Evolutionary conservation across 2,113 vertebrate genomes (phyloP).

Genomic region (Ciconia boyciana): DNA sequence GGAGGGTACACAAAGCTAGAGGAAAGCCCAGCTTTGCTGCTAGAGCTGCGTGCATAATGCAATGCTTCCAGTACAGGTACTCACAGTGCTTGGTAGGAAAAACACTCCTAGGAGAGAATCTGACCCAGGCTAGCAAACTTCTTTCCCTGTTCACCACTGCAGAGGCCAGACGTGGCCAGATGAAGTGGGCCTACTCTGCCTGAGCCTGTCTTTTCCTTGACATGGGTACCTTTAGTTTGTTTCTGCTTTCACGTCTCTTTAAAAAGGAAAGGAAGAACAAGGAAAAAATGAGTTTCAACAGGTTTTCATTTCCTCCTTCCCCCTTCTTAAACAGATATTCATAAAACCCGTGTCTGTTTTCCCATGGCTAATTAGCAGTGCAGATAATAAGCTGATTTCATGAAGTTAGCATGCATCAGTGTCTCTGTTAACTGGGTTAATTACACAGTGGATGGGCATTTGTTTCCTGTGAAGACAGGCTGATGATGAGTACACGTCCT

Average conservation of each 20-base stretch:
- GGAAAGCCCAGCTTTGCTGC: neutral
- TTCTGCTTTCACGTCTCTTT: neutral
- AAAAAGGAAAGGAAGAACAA: neutral
- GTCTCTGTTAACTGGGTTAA: constrained; percentile 60
- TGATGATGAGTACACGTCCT: neutral
- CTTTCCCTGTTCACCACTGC: neutral
- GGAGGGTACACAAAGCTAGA: neutral
- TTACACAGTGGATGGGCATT: constrained; percentile 47
- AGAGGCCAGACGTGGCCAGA: neutral
- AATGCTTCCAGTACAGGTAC: neutral
- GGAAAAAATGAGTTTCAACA: neutral
- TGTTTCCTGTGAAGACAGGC: constrained; percentile 1
- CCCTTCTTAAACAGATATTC: neutral
- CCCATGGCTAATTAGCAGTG: constrained; percentile 54
- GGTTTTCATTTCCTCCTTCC: neutral
- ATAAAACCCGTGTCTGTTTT: neutral
- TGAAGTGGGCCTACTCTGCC: neutral
- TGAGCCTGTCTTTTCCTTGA: neutral
- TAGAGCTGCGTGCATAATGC: neutral
- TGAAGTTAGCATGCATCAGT: constrained; percentile 43
- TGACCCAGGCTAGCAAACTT: neutral
- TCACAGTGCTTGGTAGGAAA: neutral
- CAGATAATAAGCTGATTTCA: constrained; percentile 49
- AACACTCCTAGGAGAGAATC: neutral
- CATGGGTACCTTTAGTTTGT: fast-evolving